Evolutionary conservation across 2,797 vertebrate species (phyloP).

Genomic region (Neoniphon sammara): DNA sequence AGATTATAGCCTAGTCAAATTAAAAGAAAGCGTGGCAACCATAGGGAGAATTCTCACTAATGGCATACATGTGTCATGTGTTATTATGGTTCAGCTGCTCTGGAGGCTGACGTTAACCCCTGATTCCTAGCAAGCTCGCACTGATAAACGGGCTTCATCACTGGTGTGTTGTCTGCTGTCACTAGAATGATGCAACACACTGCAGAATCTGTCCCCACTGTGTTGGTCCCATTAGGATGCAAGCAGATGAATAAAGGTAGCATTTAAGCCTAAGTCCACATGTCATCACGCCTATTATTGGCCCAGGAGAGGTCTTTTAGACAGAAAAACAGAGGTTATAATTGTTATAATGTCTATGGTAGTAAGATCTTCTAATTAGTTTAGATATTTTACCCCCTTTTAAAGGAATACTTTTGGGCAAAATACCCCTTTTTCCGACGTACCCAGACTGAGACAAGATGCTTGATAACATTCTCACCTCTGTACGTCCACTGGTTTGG

Average conservation of each 20-base stretch:
- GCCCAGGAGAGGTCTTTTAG: neutral
- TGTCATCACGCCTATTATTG: neutral
- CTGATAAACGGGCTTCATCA: slow-evolving; percentile 34
- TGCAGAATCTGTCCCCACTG: neutral
- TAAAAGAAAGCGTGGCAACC: slow-evolving; percentile 63
- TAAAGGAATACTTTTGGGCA: too few relatives aligned
- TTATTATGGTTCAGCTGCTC: slow-evolving; percentile 42
- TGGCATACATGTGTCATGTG: slow-evolving; percentile 55
- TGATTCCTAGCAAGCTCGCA: neutral
- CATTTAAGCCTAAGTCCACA: neutral
- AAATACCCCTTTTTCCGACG: too few relatives aligned
- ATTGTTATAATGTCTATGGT: neutral
- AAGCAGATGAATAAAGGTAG: slow-evolving; percentile 8
- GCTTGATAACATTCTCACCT: too few relatives aligned
- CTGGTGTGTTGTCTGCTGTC: slow-evolving; percentile 24
- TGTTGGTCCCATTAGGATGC: slow-evolving; percentile 10
- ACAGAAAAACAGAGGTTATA: neutral
- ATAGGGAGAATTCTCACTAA: slow-evolving; percentile 45
- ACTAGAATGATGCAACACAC: slow-evolving; percentile 38
- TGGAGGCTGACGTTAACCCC: slow-evolving; percentile 41
- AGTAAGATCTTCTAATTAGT: too few relatives aligned
- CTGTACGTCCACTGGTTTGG: too few relatives aligned
- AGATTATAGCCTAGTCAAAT: slow-evolving; percentile 70
- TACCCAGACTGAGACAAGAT: too few relatives aligned
- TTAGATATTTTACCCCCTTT: too few relatives aligned